These are phyloP conservation scores for Anniella stebbinsi DNA, from an alignment of 2,797 vertebrate genomes.

Conservation along the genomic window DNA sequence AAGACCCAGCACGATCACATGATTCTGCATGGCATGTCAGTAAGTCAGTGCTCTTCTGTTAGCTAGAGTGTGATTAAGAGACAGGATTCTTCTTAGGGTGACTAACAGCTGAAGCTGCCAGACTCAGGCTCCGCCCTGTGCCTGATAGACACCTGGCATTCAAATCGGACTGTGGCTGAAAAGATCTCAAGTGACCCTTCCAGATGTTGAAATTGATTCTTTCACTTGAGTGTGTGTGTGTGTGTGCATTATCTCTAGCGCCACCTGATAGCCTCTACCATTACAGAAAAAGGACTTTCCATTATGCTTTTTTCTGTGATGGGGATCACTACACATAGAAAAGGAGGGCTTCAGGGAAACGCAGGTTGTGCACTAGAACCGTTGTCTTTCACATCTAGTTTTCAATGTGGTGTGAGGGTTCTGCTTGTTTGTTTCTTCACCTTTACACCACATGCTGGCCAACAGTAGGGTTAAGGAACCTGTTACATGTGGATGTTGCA, in stretches of 20 bases:
- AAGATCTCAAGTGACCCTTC: conserved; percentile 60
- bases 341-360: not conserved
- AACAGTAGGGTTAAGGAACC: not conserved
- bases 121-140: conserved; percentile 65
- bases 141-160: conserved; percentile 74
- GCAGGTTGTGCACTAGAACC: not conserved
- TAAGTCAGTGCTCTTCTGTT: conserved; percentile 71
- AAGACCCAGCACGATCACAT: conserved; percentile 72
- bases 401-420: not conserved
- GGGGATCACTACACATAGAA: not conserved
- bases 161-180: conserved; percentile 59
- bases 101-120: conserved; percentile 70
- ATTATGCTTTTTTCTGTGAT: not conserved
- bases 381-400: not conserved
- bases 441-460: not conserved
- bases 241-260: not conserved
- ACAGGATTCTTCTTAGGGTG: conserved; percentile 72
- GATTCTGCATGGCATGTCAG: conserved; percentile 66
- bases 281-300: not conserved
- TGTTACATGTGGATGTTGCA: too few species aligned
- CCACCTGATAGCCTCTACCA: not conserved
- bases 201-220: conserved; percentile 65
- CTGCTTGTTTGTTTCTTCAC: not conserved
- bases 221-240: conserved; percentile 3
- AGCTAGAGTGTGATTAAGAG: conserved; percentile 67